Evolutionary conservation across 2,888 invertebrate genomes (phyloP), one percentile per base, ranked within the genome.

Genomic region (Lacanobia oleracea): DNA sequence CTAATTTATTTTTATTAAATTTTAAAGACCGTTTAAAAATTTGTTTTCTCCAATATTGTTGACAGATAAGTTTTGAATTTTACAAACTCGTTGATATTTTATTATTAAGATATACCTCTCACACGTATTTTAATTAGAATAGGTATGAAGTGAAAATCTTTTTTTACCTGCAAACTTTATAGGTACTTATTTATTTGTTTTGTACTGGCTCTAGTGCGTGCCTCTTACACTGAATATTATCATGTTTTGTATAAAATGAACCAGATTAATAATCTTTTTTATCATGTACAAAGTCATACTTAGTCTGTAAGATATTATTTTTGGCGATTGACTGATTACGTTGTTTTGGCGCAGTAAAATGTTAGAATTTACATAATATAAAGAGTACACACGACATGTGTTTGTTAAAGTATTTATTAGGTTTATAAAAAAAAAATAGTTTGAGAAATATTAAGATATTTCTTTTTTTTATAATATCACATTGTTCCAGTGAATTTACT

Each of bases 231-330:
- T 40, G 1, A 40, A 40, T 40, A 40, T 40, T 40, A 40, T 40
- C 40, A 40, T 40, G 40, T 40, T 10, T 10, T 40, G 40, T 40
- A 40, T 12, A 54, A 33, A n/a, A 23, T 23, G 18, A 59, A 14
- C 16, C 18, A 60, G 14, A 43, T 51, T 43, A 8, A 16, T 60
- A 18, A 16, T 14, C n/a, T 23, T 2, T 18, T 33, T 48, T n/a
- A 65, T 33, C 1, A 10, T 27, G 50, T 1, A 21, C 8, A 51
- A 76, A 67, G 18, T 59, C 43, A 77, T 59, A 45, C 8, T 27
- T 56, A 51, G 23, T 56, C 8, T 56, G 5, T 2, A 21, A 23
- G 16, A 23, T 60, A 37, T 21, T 50, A 23, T 43, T 57, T 18
- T 0, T 8, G 37, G 27, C 37, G 21, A 73, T 65, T 54, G 16